phyloP scores from a whole-genome alignment of 2,888 invertebrate species.

The Nephrotoma appendiculata region DNA sequence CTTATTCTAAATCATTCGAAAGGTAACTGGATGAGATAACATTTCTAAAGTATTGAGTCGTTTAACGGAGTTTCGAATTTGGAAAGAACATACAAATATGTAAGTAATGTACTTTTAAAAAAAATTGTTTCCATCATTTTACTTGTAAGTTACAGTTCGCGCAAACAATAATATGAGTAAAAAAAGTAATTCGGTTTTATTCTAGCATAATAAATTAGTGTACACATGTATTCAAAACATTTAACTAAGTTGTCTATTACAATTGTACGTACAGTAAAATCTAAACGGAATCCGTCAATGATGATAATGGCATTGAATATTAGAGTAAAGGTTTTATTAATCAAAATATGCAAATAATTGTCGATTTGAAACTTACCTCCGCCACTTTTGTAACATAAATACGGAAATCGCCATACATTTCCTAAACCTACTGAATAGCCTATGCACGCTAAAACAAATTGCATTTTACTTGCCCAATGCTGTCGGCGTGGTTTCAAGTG shows the following conservation, averaged over 20 bases:
- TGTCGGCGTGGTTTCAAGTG: constrained; percentile 63
- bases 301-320: constrained; percentile 2
- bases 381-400: constrained; percentile 80
- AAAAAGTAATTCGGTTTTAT: background rate
- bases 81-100: background rate
- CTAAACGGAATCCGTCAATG: background rate
- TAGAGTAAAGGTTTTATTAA: background rate
- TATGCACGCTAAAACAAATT: constrained; percentile 77
- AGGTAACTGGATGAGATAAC: too few species aligned
- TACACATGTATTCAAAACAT: background rate
- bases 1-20: too few species aligned
- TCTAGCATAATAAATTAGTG: background rate
- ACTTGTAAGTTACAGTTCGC: background rate
- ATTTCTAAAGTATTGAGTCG: too few species aligned
- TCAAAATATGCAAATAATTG: background rate
- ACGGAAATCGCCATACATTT: constrained; percentile 87
- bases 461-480: constrained; percentile 78
- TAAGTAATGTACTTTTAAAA: background rate
- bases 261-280: background rate
- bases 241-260: background rate
- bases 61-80: background rate
- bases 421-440: constrained; percentile 82
- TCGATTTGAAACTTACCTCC: constrained; percentile 46
- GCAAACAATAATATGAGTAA: background rate
- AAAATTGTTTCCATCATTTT: background rate